Conservation (phyloP, 1,140 invertebrate species). For the Phocides pigmalion region DNA sequence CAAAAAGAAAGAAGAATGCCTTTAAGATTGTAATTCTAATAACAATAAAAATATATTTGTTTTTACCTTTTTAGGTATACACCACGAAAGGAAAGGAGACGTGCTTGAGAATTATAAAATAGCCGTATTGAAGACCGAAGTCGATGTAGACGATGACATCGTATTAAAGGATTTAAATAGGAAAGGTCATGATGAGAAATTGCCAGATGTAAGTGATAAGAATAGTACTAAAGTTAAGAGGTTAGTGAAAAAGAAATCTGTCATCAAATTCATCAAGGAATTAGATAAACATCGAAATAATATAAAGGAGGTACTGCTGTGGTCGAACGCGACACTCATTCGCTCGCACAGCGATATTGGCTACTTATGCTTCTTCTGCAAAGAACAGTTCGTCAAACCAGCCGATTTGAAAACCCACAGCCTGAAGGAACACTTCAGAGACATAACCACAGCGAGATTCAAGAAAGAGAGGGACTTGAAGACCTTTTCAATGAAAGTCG, state of each 20-base stretch:
- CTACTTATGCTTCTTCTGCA: constrained; percentile 30
- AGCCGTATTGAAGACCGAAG: constrained; percentile 5
- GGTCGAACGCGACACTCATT: constrained; percentile 24
- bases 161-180: constrained; percentile 1
- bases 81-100: constrained; percentile 7
- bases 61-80: constrained; percentile 31
- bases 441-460: constrained; percentile 15
- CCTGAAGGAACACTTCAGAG: constrained; percentile 30
- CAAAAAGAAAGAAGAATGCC: neutral
- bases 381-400: constrained; percentile 7
- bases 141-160: neutral
- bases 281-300: constrained; percentile 29
- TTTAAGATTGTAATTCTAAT: neutral
- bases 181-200: constrained; percentile 5
- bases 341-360: constrained; percentile 18
- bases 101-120: constrained; percentile 1
- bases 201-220: neutral
- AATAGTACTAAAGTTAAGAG: neutral
- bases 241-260: neutral
- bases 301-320: constrained; percentile 18
- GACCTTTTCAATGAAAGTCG: constrained; percentile 36
- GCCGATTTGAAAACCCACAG: constrained; percentile 24
- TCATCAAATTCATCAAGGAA: constrained; percentile 13
- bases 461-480: constrained; percentile 21
- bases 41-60: constrained; percentile 10